Evolutionary conservation across 2,113 vertebrate genomes (phyloP).

Genomic region (Corythornis madagascariensis): DNA sequence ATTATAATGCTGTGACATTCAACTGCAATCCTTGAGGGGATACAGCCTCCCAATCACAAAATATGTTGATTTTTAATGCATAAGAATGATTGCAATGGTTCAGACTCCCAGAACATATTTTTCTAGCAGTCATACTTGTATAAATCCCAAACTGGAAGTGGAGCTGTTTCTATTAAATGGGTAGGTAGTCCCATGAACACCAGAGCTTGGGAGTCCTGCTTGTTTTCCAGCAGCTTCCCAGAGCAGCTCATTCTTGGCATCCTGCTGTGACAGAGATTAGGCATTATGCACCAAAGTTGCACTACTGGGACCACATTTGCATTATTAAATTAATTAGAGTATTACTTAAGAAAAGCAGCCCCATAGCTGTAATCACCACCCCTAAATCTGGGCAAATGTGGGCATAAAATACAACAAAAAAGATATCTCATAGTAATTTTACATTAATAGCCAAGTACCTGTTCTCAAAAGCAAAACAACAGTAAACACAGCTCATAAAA

Average conservation of each 20-base stretch:
- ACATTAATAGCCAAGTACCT: neutral
- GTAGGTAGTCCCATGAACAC: neutral
- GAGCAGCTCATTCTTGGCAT: constrained; percentile 13
- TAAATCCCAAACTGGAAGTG: neutral
- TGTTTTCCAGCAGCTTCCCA: neutral
- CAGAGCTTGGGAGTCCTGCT: neutral
- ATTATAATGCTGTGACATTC: neutral
- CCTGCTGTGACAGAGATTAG: constrained; percentile 60
- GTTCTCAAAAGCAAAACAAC: neutral
- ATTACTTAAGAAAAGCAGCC: constrained; percentile 28
- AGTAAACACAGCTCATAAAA: neutral
- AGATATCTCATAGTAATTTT: neutral
- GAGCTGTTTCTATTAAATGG: neutral
- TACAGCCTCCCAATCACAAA: neutral
- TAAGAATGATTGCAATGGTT: neutral
- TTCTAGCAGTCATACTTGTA: neutral
- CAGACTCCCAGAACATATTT: neutral
- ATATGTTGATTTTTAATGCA: neutral
- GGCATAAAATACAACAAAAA: neutral
- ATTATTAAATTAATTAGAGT: constrained; percentile 59
- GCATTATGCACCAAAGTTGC: constrained; percentile 44
- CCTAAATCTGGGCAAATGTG: neutral
- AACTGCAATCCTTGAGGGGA: neutral
- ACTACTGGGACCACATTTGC: constrained; percentile 52
- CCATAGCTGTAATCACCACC: neutral